Conservation (phyloP, 2,113 vertebrate species). For the Hypanus sabinus region DNA sequence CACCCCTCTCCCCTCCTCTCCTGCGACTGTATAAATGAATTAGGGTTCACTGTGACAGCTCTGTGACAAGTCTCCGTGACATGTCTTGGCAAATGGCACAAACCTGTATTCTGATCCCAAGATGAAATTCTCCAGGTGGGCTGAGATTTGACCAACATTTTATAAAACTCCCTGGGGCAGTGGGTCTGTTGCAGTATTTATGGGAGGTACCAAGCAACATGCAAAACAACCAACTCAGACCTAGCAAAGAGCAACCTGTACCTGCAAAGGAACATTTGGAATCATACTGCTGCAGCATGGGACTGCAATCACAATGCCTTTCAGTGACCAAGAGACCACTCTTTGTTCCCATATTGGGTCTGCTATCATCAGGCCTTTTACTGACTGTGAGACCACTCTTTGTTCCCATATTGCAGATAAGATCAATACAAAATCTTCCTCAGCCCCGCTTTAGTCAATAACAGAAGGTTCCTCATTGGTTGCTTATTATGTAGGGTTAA, state of each 20-base stretch:
- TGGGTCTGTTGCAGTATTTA: background rate
- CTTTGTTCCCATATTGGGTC: background rate
- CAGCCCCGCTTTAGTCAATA: background rate
- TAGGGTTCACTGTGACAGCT: background rate
- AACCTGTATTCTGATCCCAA: background rate
- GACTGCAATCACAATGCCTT: background rate
- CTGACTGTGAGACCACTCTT: background rate
- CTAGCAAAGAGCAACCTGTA: background rate
- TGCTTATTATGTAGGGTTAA: background rate
- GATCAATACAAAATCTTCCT: background rate
- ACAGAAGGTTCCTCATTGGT: background rate
- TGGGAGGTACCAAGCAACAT: background rate
- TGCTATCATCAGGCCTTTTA: background rate
- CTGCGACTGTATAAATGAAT: background rate
- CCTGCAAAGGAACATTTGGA: background rate
- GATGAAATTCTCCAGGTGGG: background rate
- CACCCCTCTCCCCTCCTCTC: background rate
- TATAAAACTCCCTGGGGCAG: too few relatives aligned
- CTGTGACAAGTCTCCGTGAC: background rate
- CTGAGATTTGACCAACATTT: background rate
- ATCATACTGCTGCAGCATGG: background rate
- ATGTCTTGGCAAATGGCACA: background rate
- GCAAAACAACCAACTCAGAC: background rate
- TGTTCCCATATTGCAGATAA: background rate
- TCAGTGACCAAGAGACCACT: background rate